Evolutionary conservation across 2,888 invertebrate species (phyloP).

Genomic region (Drymonia ruficornis): DNA sequence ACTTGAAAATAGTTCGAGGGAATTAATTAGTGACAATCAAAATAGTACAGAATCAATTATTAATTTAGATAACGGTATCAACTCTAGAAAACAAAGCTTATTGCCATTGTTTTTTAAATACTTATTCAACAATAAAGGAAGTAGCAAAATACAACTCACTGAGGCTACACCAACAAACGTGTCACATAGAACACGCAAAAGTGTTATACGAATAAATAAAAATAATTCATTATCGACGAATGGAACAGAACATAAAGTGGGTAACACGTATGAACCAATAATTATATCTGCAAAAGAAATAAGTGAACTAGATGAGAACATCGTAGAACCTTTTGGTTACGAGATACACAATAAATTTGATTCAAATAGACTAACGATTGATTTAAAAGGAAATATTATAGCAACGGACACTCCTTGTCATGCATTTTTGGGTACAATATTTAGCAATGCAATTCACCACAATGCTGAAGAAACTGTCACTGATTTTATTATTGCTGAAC

Average conservation of each 20-base stretch:
- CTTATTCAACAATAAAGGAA: conserved; percentile 50
- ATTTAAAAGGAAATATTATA: conserved; percentile 72
- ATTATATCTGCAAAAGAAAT: conserved; percentile 45
- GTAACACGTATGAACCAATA: conserved; percentile 37
- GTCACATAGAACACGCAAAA: conserved; percentile 28
- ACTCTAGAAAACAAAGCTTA: conserved; percentile 37
- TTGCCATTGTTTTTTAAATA: conserved; percentile 62
- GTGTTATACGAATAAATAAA: conserved; percentile 19
- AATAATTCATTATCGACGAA: conserved; percentile 15
- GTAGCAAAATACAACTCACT: conserved; percentile 17
- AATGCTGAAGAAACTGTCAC: conserved; percentile 55
- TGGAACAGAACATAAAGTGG: conserved; percentile 14
- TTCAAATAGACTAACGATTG: conserved; percentile 55
- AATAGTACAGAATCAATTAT: conserved; percentile 17
- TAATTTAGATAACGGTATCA: conserved; percentile 16
- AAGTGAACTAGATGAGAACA: conserved; percentile 16
- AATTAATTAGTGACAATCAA: not conserved
- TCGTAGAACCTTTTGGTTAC: conserved; percentile 8
- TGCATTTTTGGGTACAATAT: conserved; percentile 72
- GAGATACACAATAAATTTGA: conserved; percentile 25
- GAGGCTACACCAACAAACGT: conserved; percentile 17
- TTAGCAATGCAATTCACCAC: conserved; percentile 60
- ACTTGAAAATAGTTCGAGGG: conserved; percentile 10
- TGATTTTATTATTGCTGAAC: conserved; percentile 69
- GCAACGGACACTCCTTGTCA: conserved; percentile 70